Conservation (phyloP, 2,113 vertebrate genomes). For the Leiothrix lutea region DNA sequence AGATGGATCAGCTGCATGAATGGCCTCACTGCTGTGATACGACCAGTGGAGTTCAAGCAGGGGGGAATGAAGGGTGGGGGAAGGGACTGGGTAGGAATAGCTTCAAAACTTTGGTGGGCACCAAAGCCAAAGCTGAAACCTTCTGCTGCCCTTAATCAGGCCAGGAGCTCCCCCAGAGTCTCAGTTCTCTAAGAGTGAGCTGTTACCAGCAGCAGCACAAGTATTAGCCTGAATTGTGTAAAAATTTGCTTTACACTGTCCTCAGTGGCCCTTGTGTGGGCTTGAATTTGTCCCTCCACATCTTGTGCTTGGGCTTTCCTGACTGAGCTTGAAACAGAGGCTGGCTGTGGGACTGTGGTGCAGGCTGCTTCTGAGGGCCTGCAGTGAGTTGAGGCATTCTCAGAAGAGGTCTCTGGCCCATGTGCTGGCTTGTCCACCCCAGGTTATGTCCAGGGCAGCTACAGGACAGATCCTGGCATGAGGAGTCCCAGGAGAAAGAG, state of each 20-base stretch:
- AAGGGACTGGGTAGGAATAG: neutral
- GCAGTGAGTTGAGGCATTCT: neutral
- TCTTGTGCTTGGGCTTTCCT: neutral
- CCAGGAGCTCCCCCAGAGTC: neutral
- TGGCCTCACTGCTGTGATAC: fast-evolving
- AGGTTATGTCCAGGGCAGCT: neutral
- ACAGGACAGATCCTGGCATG: neutral
- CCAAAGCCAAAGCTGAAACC: neutral
- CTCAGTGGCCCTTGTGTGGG: neutral
- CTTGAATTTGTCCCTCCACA: neutral
- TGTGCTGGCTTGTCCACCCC: neutral
- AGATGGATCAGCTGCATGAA: neutral
- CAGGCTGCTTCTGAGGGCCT: neutral
- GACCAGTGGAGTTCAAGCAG: neutral
- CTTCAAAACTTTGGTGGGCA: neutral
- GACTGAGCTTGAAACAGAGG: neutral
- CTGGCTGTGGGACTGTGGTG: neutral
- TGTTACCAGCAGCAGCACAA: neutral
- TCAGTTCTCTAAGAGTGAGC: neutral
- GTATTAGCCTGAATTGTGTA: neutral
- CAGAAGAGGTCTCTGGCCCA: neutral
- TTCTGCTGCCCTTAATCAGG: neutral
- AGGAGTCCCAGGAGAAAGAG: neutral
- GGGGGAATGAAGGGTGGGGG: fast-evolving
- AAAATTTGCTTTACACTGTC: no score